Conservation (phyloP, 2,888 invertebrate species). For the Lamellibrachia satsuma region DNA sequence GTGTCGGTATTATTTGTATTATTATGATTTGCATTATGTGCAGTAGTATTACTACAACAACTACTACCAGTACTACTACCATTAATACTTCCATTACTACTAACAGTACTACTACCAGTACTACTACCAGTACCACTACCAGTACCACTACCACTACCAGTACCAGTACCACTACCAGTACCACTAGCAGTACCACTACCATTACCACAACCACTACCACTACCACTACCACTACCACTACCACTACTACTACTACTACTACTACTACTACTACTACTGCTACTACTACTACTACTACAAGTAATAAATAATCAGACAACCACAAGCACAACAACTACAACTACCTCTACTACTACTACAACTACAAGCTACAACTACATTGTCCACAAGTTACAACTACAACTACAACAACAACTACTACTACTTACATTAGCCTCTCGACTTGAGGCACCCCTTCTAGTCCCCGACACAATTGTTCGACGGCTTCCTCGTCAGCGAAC, state of each 20-base stretch:
- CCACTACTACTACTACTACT: background rate
- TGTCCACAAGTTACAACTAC: background rate
- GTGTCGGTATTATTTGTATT: no score
- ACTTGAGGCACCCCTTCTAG: background rate
- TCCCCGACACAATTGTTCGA: background rate
- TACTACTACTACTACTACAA: slow-evolving; percentile 8
- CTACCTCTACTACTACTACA: no score
- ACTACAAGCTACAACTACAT: no score
- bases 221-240: no score
- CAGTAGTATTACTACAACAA: no score
- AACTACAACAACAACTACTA: background rate
- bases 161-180: no score
- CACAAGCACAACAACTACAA: background rate
- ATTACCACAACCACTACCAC: background rate
- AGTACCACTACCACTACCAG: slow-evolving; percentile 4
- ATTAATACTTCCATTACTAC: background rate
- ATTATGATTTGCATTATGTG: no score
- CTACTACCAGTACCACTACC: background rate
- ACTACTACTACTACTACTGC: background rate
- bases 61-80: no score
- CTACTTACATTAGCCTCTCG: background rate
- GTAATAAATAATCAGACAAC: background rate
- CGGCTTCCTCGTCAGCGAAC: no score
- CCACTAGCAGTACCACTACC: background rate
- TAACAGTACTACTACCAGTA: background rate